These are phyloP conservation scores for Hypotaenidia philippensis DNA, from an alignment of 2,797 vertebrate genomes.

Conservation along the genomic window DNA sequence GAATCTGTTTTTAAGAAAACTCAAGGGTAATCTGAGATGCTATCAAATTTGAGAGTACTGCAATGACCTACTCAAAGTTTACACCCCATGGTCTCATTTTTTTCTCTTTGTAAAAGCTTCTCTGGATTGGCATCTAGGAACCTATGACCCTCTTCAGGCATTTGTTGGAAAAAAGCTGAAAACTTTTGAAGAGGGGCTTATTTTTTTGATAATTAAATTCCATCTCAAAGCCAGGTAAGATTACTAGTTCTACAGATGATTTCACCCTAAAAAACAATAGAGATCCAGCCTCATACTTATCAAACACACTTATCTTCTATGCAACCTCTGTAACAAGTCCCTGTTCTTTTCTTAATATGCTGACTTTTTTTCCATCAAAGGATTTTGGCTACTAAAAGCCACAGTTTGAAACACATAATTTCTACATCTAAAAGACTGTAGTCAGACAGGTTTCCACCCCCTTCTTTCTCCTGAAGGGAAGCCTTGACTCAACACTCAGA, in stretches of 20 bases:
- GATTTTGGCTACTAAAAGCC: background rate
- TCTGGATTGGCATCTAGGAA: background rate
- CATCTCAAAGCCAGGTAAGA: background rate
- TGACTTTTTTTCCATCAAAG: background rate
- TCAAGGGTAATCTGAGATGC: background rate
- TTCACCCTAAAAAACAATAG: background rate
- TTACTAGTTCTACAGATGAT: background rate
- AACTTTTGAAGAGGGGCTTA: background rate
- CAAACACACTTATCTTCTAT: background rate
- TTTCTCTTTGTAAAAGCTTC: background rate
- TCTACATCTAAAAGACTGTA: background rate
- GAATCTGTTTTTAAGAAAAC: slow-evolving; percentile 22
- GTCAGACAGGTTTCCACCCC: fast-evolving
- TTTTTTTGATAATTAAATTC: background rate
- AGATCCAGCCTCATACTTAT: background rate
- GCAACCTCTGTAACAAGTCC: background rate
- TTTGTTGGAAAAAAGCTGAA: background rate
- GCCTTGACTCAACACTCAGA: background rate
- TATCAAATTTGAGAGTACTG: background rate
- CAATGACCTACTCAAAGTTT: background rate
- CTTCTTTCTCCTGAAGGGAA: background rate
- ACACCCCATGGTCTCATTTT: background rate
- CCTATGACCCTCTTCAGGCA: background rate
- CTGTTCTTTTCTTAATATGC: background rate
- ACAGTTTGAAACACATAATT: background rate